Base-by-base conservation (phyloP, 1,140 invertebrate species). In the Sinonovacula constricta region DNA sequence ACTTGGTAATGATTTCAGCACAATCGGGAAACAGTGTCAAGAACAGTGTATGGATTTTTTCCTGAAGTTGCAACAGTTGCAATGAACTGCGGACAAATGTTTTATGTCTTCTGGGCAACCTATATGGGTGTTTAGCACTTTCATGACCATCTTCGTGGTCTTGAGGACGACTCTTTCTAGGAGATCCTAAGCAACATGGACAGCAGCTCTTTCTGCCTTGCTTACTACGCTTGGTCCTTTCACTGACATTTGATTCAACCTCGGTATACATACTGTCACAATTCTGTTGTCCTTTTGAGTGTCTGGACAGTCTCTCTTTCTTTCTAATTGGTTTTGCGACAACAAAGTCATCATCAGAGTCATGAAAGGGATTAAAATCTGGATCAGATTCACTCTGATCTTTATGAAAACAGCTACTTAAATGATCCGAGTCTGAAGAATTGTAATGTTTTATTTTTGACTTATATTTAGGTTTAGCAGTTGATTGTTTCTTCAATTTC, bases 311-410 rank as follows among this genome's bases (percentile, higher is more conserved):
- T 28, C 14, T 15, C 24, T 14, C 5, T 30, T 51, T 24, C 18
- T 69, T 69, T 12, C 26, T 30, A 24, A 7, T 24, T 31, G 62
- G 26, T n/a, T 26, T 26, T 33, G n/a, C 10, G n/a, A n/a, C 39
- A 15, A 57, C 63, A 76, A 76, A 76, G 22, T 76, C 72, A 56
- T 75, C 62, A 54, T 76, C 72, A 12, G 72, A 76, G 36, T 76
- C 72, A 18, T 1, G n/a, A 49, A 56, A 67, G 4, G 54, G 63
- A 67, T 59, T 36, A 24, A 66, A 76, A 14, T 76, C 72, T 57
- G 63, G 72, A 54, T 76, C 72, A 36, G 59, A 65, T 5, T 49
- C 60, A 14, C 28, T 26, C n/a, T n/a, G n/a, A n/a, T n/a, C n/a
- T n/a, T n/a, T n/a, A n/a, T n/a, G n/a, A n/a, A n/a, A n/a, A 36